These are phyloP conservation scores for Mesocricetus auratus DNA, from an alignment of 2,113 vertebrate species.

Conservation along the genomic window DNA sequence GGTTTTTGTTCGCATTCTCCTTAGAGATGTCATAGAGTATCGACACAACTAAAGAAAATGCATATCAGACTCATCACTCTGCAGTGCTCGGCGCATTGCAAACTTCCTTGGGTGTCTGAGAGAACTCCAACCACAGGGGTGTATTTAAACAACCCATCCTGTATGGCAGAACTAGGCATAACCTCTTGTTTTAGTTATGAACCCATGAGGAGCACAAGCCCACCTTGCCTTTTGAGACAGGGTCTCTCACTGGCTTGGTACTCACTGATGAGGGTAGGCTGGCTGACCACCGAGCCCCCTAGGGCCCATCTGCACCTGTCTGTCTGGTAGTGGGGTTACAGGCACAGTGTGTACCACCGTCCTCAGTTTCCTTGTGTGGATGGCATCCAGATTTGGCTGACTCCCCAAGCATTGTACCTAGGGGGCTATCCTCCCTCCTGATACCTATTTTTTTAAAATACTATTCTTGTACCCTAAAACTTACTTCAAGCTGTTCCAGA, in stretches of 20 bases:
- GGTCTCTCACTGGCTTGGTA: not conserved
- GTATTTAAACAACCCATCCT: constrained; percentile 45
- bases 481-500: not conserved
- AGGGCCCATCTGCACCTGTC: too few species aligned
- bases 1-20: constrained; percentile 24
- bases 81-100: not conserved
- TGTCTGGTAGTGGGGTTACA: not conserved
- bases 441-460: not conserved
- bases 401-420: too few species aligned
- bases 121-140: not conserved
- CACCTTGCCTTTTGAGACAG: not conserved
- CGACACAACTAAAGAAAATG: constrained; percentile 16
- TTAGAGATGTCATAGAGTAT: constrained; percentile 22
- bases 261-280: not conserved
- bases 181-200: not conserved
- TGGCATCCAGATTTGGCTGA: not conserved
- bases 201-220: not conserved
- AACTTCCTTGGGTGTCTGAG: constrained; percentile 26
- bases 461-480: not conserved
- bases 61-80: not conserved
- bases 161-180: not conserved
- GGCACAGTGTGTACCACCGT: too few species aligned
- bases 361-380: not conserved
- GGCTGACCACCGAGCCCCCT: not conserved
- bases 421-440: too few species aligned